Base-by-base conservation (phyloP, 2,888 invertebrate species). In the Papilio elwesi region DNA sequence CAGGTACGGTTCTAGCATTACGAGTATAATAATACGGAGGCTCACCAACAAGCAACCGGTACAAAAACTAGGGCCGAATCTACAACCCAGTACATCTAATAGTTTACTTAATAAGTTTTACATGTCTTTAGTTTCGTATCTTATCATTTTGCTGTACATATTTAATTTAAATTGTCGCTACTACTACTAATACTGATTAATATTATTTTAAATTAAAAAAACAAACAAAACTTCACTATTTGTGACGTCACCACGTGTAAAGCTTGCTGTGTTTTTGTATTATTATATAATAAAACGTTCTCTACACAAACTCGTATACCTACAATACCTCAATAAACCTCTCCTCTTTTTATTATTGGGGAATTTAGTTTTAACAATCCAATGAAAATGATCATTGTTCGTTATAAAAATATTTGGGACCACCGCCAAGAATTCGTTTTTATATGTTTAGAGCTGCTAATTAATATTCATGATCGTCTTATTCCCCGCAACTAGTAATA, bases 1-100 rank as follows among this genome's bases (percentile, higher is more conserved):
- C 91, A 92, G 89, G 87, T 84, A 85, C 89, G 85, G 82, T 84
- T 90, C 89, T 92, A 92, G 90, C 87, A 91, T 92, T 92, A n/a
- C n/a, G n/a, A n/a, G n/a, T 90, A 52, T 69, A 43, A 62, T 10
- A 92, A 91, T 92, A 92, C 84, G 78, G 77, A 83, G 82, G 8
- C 48, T 63, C 49, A 64, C 49, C 49, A 62, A 62, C 59, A 62
- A 62, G 59, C 59, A 15, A n/a, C 38, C 8, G 15, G 6, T 10
- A 62, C 6, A 62, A 62, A 62, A 62, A 62, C 59, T 0, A n/a
- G 38, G 13, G 43, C 38, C 38, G 43, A n/a, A 62, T 62, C 43
- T 62, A 62, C 15, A 43, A n/a, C 43, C n/a, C 6, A 62, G n/a
- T n/a, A n/a, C 36, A 38, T 43, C 49, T 12, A 12, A 12, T 11